Conservation (phyloP, 2,797 vertebrate genomes). For the Threskiornis aethiopicus region DNA sequence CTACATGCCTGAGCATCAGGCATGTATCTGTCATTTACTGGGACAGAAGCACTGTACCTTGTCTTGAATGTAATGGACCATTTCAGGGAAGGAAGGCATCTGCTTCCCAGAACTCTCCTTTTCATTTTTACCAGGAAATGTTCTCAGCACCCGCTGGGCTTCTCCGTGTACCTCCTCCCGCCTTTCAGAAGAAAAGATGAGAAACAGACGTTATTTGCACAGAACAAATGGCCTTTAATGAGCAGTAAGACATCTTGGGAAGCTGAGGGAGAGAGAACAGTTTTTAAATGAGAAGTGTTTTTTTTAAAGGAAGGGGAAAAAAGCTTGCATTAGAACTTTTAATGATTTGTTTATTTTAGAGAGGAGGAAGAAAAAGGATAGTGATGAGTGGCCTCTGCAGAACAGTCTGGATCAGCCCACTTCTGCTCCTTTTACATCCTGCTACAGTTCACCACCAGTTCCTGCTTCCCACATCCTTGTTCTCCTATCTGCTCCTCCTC, state of each 20-base stretch:
- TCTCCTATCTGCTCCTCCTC: neutral
- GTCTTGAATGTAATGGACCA: constrained; percentile 95
- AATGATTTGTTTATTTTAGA: neutral
- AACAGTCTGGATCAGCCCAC: neutral
- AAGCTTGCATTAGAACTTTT: neutral
- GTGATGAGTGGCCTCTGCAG: neutral
- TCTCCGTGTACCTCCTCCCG: constrained; percentile 93
- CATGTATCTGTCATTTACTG: neutral
- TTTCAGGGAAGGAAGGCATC: constrained; percentile 95
- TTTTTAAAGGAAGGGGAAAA: neutral
- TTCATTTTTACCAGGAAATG: constrained; percentile 79
- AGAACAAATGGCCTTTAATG: neutral
- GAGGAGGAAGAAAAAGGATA: neutral
- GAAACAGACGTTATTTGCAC: neutral
- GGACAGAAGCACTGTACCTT: constrained; percentile 80
- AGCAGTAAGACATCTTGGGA: neutral
- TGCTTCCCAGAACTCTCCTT: constrained; percentile 86
- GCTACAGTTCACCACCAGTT: neutral
- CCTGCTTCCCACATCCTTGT: neutral
- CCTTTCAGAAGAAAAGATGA: constrained; percentile 72
- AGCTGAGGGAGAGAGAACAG: neutral
- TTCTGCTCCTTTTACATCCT: neutral
- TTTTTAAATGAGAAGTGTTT: neutral
- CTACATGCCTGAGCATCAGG: neutral
- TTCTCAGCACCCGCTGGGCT: constrained; percentile 87